Conservation (phyloP, 2,797 vertebrate species). For the Danio tinwini region DNA sequence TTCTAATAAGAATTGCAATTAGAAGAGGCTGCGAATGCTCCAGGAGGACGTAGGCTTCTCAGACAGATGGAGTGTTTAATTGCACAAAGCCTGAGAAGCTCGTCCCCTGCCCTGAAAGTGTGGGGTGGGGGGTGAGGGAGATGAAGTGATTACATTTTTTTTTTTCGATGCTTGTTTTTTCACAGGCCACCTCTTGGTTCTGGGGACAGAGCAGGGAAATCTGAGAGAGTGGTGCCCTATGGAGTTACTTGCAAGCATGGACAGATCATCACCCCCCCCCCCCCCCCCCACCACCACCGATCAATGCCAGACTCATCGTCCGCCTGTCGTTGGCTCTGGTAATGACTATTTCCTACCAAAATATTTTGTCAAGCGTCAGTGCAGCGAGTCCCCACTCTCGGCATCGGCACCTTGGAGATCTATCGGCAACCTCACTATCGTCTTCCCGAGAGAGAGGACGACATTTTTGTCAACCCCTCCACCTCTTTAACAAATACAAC, state of each 20-base stretch:
- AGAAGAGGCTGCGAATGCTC: constrained; percentile 70
- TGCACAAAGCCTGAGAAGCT: constrained; percentile 76
- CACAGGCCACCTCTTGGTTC: constrained; percentile 73
- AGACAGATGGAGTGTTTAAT: constrained; percentile 87
- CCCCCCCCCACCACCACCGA: constrained; percentile 77
- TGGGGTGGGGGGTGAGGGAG: constrained; percentile 38
- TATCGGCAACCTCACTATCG: constrained; percentile 81
- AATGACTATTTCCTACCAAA: constrained; percentile 85
- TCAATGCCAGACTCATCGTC: constrained; percentile 81
- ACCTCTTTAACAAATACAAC: constrained; percentile 74
- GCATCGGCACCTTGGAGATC: constrained; percentile 84
- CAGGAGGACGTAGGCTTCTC: constrained; percentile 67
- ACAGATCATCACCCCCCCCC: constrained; percentile 78
- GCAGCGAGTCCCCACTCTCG: constrained; percentile 79
- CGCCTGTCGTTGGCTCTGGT: constrained; percentile 79
- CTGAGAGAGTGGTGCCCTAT: constrained; percentile 54
- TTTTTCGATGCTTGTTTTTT: constrained; percentile 69
- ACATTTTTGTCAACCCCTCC: constrained; percentile 78
- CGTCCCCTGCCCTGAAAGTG: constrained; percentile 61
- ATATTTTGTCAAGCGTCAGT: constrained; percentile 87
- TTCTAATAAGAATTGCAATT: constrained; percentile 70
- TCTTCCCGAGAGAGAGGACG: constrained; percentile 65
- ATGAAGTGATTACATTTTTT: constrained; percentile 47
- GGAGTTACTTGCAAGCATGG: constrained; percentile 78
- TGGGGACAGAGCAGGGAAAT: constrained; percentile 54